Percentiles rank a stretch among this genome's conserved stretches.
phyloP scores from a whole-genome alignment of 2,888 invertebrate species.

The Agapostemon virescens region DNA sequence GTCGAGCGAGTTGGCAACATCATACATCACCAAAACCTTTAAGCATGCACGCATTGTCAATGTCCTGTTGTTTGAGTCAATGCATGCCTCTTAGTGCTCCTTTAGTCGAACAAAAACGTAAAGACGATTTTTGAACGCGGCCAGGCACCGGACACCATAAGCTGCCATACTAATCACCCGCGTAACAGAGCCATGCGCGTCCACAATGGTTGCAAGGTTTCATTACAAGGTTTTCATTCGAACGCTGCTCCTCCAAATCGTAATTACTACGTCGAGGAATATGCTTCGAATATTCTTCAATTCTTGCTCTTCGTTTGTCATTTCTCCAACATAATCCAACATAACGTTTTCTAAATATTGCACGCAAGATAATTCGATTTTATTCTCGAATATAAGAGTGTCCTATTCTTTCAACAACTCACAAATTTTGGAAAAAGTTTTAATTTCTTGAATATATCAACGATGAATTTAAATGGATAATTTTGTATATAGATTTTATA shows the following conservation, averaged over 20 bases:
- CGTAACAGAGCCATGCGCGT: not conserved
- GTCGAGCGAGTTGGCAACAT: slow-evolving; percentile 78
- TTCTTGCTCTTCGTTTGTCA: not conserved
- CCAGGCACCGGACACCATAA: not conserved
- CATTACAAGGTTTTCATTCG: not conserved
- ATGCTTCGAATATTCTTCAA: not conserved
- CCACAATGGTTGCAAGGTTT: too few relatives aligned
- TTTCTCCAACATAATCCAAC: not conserved
- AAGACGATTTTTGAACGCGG: slow-evolving; percentile 34
- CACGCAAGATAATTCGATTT: not conserved
- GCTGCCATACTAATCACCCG: not conserved
- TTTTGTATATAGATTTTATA: too few relatives aligned
- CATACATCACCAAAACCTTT: slow-evolving; percentile 79
- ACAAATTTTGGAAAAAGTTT: not conserved
- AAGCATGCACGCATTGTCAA: slow-evolving; percentile 80
- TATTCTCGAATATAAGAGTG: not conserved
- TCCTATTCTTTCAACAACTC: not conserved
- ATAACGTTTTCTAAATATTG: not conserved
- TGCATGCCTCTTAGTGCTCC: slow-evolving; percentile 79
- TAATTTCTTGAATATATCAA: not conserved
- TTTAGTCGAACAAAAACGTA: slow-evolving; percentile 68
- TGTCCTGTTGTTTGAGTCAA: slow-evolving; percentile 78
- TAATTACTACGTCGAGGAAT: not conserved
- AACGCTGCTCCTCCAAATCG: not conserved
- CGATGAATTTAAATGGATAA: too few relatives aligned